phyloP scores from a whole-genome alignment of 2,797 vertebrate species.

The Ceyx erithaca region DNA sequence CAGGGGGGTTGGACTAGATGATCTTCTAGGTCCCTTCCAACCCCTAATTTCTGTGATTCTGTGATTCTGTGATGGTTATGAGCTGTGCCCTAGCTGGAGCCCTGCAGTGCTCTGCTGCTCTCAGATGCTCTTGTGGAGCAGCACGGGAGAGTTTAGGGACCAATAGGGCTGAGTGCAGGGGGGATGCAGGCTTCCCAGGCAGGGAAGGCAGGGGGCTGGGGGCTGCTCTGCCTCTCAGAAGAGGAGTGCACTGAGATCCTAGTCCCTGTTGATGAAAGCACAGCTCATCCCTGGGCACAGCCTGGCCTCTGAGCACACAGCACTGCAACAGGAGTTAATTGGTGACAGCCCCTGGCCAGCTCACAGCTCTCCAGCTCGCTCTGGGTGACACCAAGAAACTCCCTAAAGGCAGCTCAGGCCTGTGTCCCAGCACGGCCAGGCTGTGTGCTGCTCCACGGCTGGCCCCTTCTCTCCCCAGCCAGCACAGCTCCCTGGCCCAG shows the following conservation, averaged over 20 bases:
- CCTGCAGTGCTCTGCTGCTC: neutral
- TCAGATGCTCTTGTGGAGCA: constrained; percentile 6
- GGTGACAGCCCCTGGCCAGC: neutral
- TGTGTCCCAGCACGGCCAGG: neutral
- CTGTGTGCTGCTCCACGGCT: neutral
- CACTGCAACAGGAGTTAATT: no score
- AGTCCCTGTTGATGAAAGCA: neutral
- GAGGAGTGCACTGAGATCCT: neutral
- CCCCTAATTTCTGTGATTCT: no score
- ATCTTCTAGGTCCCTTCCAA: no score
- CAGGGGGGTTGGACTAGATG: no score
- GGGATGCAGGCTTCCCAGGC: neutral
- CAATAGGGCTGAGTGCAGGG: neutral
- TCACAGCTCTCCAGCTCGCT: accelerated
- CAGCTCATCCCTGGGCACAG: neutral
- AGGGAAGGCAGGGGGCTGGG: neutral
- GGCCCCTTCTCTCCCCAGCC: accelerated
- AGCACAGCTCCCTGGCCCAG: neutral
- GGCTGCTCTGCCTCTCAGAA: constrained; percentile 18
- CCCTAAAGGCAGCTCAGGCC: no score
- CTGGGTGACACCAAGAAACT: neutral
- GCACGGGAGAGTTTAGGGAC: neutral
- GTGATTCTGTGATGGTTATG: no score
- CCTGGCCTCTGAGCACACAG: no score
- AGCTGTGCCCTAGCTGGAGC: constrained; percentile 41